phyloP scores from a whole-genome alignment of 1,140 invertebrate species.

The Hyphantria cunea region DNA sequence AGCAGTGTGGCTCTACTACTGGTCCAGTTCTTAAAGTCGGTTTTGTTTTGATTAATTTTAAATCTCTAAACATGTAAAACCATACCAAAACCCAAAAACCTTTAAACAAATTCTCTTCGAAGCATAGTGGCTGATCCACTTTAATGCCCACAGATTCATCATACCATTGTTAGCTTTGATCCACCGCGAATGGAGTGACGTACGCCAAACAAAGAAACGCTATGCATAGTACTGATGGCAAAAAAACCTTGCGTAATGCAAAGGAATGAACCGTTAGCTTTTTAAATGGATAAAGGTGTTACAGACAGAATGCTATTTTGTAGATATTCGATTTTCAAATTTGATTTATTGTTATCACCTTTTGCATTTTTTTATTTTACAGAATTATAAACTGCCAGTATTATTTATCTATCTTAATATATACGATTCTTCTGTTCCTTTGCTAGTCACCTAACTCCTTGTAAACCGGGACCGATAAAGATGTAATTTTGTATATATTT shows the following conservation, averaged over 20 bases:
- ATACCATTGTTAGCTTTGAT: slow-evolving; percentile 2
- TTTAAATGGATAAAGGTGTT: neutral
- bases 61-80: too few relatives aligned
- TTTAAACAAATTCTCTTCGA: neutral
- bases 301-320: neutral
- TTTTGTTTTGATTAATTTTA: too few relatives aligned
- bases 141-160: neutral
- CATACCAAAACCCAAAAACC: too few relatives aligned
- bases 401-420: too few relatives aligned
- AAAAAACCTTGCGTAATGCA: slow-evolving; percentile 1
- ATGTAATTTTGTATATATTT: too few relatives aligned
- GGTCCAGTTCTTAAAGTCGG: too few relatives aligned
- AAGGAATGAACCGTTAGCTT: neutral
- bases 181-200: slow-evolving; percentile 2
- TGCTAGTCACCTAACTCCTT: too few relatives aligned
- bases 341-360: neutral
- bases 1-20: too few relatives aligned
- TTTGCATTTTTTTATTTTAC: too few relatives aligned
- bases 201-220: slow-evolving; percentile 1
- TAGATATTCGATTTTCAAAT: neutral
- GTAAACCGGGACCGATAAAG: too few relatives aligned
- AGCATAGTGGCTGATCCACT: neutral
- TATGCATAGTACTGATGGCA: neutral
- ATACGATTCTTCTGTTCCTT: too few relatives aligned
- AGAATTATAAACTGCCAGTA: too few relatives aligned